Conservation (phyloP, 2,888 invertebrate genomes). For the Sinodicranocentrus sp. region DNA sequence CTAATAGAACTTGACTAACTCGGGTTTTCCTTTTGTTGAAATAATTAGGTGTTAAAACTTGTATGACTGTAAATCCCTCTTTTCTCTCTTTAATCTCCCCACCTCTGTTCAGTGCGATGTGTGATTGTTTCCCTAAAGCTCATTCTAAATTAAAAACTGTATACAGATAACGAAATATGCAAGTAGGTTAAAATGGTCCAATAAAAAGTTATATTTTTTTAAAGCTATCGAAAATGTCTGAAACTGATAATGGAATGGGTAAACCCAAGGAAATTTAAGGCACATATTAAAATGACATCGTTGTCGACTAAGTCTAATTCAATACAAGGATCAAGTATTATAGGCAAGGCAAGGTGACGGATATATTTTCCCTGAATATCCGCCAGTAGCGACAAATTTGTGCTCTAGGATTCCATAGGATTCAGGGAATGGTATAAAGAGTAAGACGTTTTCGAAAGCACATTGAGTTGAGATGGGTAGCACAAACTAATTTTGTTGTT, state of each 20-base stretch:
- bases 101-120: background rate
- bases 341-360: no score
- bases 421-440: background rate
- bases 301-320: no score
- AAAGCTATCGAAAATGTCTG: constrained; percentile 33
- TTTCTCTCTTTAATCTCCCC: background rate
- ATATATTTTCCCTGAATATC: no score
- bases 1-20: background rate
- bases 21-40: background rate
- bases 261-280: background rate
- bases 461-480: background rate
- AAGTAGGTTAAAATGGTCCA: constrained; percentile 59
- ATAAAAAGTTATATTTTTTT: constrained; percentile 24
- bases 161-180: constrained; percentile 13
- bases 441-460: constrained; percentile 11
- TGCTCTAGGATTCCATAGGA: no score
- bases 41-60: background rate
- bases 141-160: constrained; percentile 31
- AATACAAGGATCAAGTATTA: no score
- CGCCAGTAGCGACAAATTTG: no score
- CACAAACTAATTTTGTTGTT: background rate
- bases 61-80: background rate
- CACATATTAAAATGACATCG: background rate
- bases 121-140: constrained; percentile 17
- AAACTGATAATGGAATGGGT: background rate